These are phyloP conservation scores for Creontiades dilutus DNA, from an alignment of 2,888 invertebrate species.

Conservation along the genomic window DNA sequence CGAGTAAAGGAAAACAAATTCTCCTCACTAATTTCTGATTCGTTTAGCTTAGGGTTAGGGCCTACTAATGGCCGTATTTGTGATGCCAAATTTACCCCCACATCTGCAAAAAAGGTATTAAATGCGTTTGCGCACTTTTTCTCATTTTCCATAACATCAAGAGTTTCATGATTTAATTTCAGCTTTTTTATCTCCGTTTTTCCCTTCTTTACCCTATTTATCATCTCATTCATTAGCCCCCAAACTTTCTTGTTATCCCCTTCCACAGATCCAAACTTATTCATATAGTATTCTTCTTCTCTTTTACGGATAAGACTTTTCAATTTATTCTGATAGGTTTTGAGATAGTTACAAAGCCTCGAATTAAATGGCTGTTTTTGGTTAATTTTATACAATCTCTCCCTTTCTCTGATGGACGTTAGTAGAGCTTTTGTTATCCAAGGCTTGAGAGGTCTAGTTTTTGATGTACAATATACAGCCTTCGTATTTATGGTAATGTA, in stretches of 20 bases:
- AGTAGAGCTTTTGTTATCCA: constrained; percentile 21
- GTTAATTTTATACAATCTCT: not conserved
- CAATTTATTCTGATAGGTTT: constrained; percentile 48
- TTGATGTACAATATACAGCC: not conserved
- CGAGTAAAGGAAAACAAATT: not conserved
- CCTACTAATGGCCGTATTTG: not conserved
- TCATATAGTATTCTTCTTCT: constrained; percentile 34
- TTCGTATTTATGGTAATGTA: constrained; percentile 4
- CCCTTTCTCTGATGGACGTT: not conserved
- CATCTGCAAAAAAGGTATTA: constrained; percentile 4
- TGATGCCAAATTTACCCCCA: not conserved
- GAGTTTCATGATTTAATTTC: not conserved
- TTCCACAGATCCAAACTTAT: not conserved
- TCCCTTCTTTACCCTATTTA: not conserved
- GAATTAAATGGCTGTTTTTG: constrained; percentile 45
- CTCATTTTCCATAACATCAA: not conserved
- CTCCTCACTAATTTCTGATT: not conserved
- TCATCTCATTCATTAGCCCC: constrained; percentile 11
- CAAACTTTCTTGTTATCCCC: not conserved
- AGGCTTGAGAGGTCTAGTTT: constrained; percentile 31
- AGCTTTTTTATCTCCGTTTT: not conserved
- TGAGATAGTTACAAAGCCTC: not conserved
- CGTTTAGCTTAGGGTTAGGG: not conserved
- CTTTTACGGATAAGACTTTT: constrained; percentile 30
- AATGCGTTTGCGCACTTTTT: constrained; percentile 1